These are phyloP conservation scores for Craseonycteris thonglongyai DNA, from an alignment of 2,113 vertebrate genomes.

Conservation along the genomic window DNA sequence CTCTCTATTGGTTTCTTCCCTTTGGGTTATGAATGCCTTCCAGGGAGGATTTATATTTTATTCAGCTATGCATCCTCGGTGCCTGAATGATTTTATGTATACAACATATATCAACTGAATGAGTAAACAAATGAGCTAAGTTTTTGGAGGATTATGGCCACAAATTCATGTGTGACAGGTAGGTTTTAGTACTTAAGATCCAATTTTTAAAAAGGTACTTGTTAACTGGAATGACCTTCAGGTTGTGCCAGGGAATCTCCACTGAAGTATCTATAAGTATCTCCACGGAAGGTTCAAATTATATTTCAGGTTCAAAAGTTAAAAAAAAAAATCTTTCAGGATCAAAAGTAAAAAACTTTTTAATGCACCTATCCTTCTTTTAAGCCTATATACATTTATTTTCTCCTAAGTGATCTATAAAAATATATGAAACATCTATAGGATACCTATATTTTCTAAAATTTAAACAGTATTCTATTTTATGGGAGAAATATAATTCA, in stretches of 20 bases:
- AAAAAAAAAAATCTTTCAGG: not conserved
- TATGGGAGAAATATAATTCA: not conserved
- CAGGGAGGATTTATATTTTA: not conserved
- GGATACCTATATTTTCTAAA: slow-evolving; percentile 3
- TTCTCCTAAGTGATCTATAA: not conserved
- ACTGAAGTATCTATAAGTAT: not conserved
- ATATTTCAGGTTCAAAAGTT: not conserved
- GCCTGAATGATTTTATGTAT: not conserved
- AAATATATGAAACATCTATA: slow-evolving; percentile 2
- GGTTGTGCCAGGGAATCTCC: not conserved
- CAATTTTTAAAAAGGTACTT: not conserved
- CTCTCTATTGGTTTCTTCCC: not conserved
- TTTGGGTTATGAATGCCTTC: not conserved
- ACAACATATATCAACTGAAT: not conserved
- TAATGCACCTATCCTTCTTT: not conserved
- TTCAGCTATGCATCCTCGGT: not conserved
- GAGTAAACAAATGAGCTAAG: not conserved
- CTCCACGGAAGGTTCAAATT: not conserved
- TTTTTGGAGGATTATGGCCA: slow-evolving; percentile 1
- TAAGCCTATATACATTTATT: not conserved
- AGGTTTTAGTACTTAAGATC: not conserved
- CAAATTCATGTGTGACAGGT: not conserved
- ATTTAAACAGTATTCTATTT: not conserved
- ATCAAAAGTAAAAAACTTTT: slow-evolving; percentile 21
- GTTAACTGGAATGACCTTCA: not conserved